Conservation (phyloP, 2,888 invertebrate genomes). For the Villa cingulata region DNA sequence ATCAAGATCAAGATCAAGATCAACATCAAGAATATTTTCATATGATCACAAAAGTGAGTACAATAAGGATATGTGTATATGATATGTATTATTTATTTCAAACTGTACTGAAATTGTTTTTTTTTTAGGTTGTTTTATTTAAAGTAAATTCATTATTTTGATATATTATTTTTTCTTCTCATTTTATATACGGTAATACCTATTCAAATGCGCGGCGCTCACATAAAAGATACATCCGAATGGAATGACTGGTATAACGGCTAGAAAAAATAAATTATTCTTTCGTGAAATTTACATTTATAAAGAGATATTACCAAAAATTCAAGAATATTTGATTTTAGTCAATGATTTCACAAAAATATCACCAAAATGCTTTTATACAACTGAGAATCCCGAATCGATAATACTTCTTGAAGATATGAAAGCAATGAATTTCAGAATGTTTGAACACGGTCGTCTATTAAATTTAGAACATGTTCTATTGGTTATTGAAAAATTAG, state of each 20-base stretch:
- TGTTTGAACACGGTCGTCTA: constrained; percentile 40
- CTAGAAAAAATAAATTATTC: constrained; percentile 30
- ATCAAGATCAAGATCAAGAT: too few species aligned
- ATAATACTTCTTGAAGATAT: constrained; percentile 43
- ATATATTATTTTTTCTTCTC: too few species aligned
- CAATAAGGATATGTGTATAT: constrained; percentile 24
- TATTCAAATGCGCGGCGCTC: too few species aligned
- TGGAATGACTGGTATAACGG: constrained; percentile 30
- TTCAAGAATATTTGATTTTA: constrained; percentile 25
- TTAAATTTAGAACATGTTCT: constrained; percentile 41
- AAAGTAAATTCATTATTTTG: too few species aligned
- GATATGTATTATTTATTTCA: constrained; percentile 30
- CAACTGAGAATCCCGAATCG: constrained; percentile 31
- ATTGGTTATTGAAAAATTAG: constrained; percentile 40
- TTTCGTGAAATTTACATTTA: constrained; percentile 32
- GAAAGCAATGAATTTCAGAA: constrained; percentile 38
- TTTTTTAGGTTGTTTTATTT: too few species aligned
- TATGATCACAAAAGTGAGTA: constrained; percentile 25
- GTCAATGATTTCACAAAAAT: constrained; percentile 29
- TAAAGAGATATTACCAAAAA: constrained; percentile 28
- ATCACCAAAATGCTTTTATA: constrained; percentile 31
- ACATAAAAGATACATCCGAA: constrained; percentile 30
- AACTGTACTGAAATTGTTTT: too few species aligned
- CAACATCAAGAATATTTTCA: constrained; percentile 11
- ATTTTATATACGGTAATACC: too few species aligned